Evolutionary conservation across 2,888 invertebrate genomes (phyloP).

Genomic region (Iphiclides podalirius): DNA sequence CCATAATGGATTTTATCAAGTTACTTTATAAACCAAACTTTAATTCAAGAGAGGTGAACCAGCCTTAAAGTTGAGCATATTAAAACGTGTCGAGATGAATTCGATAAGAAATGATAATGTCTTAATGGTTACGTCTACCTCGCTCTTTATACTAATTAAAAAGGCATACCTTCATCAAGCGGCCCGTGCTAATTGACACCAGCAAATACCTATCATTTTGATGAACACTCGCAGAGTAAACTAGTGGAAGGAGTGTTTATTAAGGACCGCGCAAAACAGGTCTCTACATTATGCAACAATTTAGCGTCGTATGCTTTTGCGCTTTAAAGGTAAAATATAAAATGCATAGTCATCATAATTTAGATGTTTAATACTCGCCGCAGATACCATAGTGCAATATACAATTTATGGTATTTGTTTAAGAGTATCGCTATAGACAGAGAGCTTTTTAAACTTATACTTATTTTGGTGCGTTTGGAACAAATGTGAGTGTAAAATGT

Average conservation of each 20-base stretch:
- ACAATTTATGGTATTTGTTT: too few species aligned
- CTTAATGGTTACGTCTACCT: constrained; percentile 45
- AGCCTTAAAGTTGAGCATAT: constrained; percentile 37
- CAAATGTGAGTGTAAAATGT: too few species aligned
- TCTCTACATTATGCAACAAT: background rate
- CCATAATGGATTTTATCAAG: too few species aligned
- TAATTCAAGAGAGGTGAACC: constrained; percentile 27
- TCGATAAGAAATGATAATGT: constrained; percentile 49
- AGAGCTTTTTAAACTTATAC: too few species aligned
- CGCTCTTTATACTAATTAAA: constrained; percentile 32
- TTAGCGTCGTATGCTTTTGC: too few species aligned
- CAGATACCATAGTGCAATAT: too few species aligned
- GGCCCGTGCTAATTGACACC: constrained; percentile 29
- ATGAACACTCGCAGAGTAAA: constrained; percentile 1
- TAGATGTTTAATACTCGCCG: too few species aligned
- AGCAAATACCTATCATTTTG: constrained; percentile 24
- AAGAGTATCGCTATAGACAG: too few species aligned
- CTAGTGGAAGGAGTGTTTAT: background rate
- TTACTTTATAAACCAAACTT: constrained; percentile 19
- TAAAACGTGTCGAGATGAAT: constrained; percentile 41
- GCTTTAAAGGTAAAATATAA: too few species aligned
- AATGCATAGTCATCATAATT: too few species aligned
- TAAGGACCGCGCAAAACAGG: background rate
- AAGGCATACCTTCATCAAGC: constrained; percentile 35
- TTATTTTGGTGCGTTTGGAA: too few species aligned